Base-by-base conservation (phyloP, 2,113 vertebrate genomes). In the Dasyornis broadbenti region DNA sequence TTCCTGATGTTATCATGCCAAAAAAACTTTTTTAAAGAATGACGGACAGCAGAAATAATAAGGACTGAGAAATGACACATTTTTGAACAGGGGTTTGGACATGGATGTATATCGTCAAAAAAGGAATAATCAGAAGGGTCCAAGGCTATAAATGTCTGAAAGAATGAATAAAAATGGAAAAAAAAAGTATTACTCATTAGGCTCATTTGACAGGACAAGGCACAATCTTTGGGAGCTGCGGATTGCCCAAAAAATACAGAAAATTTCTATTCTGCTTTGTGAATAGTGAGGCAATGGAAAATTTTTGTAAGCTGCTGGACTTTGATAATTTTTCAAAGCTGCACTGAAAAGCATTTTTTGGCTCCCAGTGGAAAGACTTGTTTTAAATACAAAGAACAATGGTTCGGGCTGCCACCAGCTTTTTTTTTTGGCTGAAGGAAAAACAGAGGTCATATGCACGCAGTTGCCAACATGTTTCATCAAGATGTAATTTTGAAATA, bases 341-440 rank as follows among this genome's bases (percentile, higher is more conserved):
- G 56, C 66, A 72, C 52, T 6, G 6, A 88, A 81, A 94, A 94
- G 76, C 39, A 21, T 15, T 82, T 81, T 79, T 78, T 96, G 79
- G 85, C 85, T 95, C 64, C 17, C 24, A 53, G 40, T 61, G 83
- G 84, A 94, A 96, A 90, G 95, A 35, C 20, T 88, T 63, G 22
- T 80, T 95, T 94, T 93, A 92, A 96, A 88, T 73, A 77, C 78
- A 73, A 88, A 88, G 82, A 91, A 79, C 86, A 95, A 76, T 33
- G 28, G 65, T 57, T 85, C 73, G 50, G 70, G 78, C 87, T 87
- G 73, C 75, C 75, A 91, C 90, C 50, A 90, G 71, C 78, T 60
- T 76, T 56, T 56, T 50, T 68, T 80, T 65, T 53, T 79, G 5
- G 3, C 49, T 72, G 66, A 79, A 76, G 75, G 63, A 39, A 79